Percentiles rank a stretch among this genome's conserved stretches.
These are phyloP conservation scores for Athrips mouffetella DNA, from an alignment of 2,888 invertebrate genomes.

Conservation along the genomic window DNA sequence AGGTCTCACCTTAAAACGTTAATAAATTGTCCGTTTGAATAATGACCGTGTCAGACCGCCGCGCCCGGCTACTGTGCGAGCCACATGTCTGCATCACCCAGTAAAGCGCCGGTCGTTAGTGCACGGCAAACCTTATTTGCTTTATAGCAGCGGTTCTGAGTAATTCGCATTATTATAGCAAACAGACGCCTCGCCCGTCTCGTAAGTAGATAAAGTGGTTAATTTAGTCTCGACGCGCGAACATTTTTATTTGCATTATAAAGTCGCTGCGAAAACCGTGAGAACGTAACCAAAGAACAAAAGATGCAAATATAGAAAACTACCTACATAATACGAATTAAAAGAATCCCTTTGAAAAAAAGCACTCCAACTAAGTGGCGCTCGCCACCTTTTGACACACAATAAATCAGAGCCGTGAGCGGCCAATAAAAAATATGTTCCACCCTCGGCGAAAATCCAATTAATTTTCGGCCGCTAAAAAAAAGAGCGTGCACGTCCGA, in stretches of 20 bases:
- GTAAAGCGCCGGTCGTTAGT: slow-evolving; percentile 10
- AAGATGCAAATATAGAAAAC: slow-evolving; percentile 10
- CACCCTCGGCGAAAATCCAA: slow-evolving; percentile 78
- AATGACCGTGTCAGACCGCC: slow-evolving; percentile 14
- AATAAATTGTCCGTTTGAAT: slow-evolving; percentile 25
- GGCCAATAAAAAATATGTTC: slow-evolving; percentile 78
- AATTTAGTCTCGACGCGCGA: slow-evolving; percentile 7
- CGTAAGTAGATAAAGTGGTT: slow-evolving; percentile 2
- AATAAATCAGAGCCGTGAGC: slow-evolving; percentile 75
- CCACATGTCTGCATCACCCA: slow-evolving; percentile 6
- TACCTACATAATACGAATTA: slow-evolving; percentile 34
- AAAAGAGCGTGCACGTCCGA: slow-evolving; percentile 66
- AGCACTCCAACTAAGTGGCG: slow-evolving; percentile 73
- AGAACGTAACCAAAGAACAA: background rate
- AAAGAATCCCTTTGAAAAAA: slow-evolving; percentile 58
- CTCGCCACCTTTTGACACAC: slow-evolving; percentile 77
- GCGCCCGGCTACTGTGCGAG: slow-evolving; percentile 7
- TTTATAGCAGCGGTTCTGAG: slow-evolving; percentile 22
- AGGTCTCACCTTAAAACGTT: slow-evolving; percentile 24
- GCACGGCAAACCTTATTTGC: slow-evolving; percentile 18
- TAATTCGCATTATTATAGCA: slow-evolving; percentile 17
- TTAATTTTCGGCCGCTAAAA: slow-evolving; percentile 76
- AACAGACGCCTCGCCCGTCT: slow-evolving; percentile 12
- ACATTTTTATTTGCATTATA: slow-evolving; percentile 11
- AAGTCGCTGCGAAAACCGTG: background rate